Percentiles rank a stretch among this genome's conserved stretches.
Conservation (phyloP, 2,113 vertebrate species). For the Nannospalax galili region DNA sequence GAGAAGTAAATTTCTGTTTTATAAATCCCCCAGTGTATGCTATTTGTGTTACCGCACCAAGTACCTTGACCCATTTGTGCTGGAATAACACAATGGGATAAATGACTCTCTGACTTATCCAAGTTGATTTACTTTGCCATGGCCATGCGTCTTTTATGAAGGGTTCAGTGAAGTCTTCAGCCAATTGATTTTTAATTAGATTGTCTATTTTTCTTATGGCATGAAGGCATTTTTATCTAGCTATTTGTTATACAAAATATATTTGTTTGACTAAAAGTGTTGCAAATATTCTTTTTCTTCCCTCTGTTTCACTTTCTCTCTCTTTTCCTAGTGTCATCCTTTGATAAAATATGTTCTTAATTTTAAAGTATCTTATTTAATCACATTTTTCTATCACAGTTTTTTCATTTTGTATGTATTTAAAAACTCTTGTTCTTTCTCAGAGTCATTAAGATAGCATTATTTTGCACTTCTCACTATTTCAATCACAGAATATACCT, state of each 20-base stretch:
- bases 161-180: background rate
- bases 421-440: conserved; percentile 2
- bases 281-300: background rate
- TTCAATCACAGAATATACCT: background rate
- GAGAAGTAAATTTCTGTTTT: background rate
- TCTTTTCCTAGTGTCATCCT: background rate
- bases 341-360: conserved; percentile 12
- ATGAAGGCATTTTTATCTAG: background rate
- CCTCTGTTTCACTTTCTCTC: background rate
- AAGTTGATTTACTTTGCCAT: background rate
- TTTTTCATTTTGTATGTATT: background rate
- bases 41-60: background rate
- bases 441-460: background rate
- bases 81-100: background rate
- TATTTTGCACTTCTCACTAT: conserved; percentile 10
- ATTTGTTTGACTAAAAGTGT: too few relatives aligned
- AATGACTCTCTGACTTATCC: conserved; percentile 13
- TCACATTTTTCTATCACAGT: background rate
- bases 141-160: background rate
- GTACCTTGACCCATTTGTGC: too few relatives aligned
- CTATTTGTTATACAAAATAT: background rate
- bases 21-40: background rate
- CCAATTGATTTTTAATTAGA: background rate
- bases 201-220: conserved; percentile 1
- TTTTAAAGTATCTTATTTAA: background rate